Conservation (phyloP, 2,888 invertebrate species). For the Phania funesta region DNA sequence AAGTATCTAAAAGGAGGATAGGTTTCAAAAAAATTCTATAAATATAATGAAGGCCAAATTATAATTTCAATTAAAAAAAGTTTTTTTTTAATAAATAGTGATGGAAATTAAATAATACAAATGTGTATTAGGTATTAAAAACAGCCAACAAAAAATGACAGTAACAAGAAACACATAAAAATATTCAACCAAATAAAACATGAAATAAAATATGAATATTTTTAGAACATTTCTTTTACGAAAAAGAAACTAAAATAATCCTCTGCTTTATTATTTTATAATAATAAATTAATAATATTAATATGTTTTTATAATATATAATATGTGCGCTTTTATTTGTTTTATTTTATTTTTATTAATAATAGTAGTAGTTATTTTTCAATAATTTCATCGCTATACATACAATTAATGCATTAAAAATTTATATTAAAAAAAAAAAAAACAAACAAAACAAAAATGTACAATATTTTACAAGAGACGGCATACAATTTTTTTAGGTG, state of each 20-base stretch:
- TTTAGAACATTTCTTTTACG: neutral
- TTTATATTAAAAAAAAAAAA: conserved; percentile 5
- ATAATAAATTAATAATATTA: conserved; percentile 29
- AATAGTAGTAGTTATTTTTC: neutral
- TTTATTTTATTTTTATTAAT: conserved; percentile 23
- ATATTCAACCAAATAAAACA: neutral
- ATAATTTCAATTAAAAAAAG: too few relatives aligned
- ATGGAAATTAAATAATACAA: conserved; percentile 4
- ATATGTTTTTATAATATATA: conserved; percentile 40
- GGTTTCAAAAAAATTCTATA: too few relatives aligned
- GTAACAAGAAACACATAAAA: neutral
- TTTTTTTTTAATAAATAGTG: neutral
- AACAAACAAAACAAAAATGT: conserved; percentile 31
- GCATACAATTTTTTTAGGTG: neutral
- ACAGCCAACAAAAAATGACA: neutral
- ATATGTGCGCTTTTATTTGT: conserved; percentile 49
- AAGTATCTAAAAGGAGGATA: too few relatives aligned
- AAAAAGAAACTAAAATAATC: neutral
- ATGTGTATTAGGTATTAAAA: conserved; percentile 14
- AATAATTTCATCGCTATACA: conserved; percentile 33
- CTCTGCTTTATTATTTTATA: conserved; percentile 40
- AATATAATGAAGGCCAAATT: too few relatives aligned
- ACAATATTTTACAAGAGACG: conserved; percentile 52
- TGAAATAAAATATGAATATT: neutral
- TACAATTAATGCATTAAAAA: conserved; percentile 34